Evolutionary conservation across 2,113 vertebrate genomes (phyloP), one percentile per base, ranked within the genome.

Genomic region (Procapra przewalskii): DNA sequence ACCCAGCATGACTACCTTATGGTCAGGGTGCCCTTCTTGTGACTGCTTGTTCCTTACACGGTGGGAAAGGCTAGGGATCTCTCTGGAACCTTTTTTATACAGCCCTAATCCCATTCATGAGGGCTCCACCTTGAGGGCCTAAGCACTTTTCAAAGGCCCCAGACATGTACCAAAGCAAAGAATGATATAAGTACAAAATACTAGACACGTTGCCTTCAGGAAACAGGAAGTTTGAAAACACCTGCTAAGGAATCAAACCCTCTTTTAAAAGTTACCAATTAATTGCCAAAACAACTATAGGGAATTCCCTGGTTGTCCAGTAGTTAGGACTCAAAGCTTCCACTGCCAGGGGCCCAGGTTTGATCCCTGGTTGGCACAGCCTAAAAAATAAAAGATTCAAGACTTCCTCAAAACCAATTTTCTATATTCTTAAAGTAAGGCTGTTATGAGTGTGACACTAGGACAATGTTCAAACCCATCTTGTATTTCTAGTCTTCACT

Each of bases 331-430:
- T 81, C 79, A 50, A 80, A 17, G 9, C 29, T 52, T 81, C 79
- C 48, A 81, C 25, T 77, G 40, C 40, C 25, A 43, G 40, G 43
- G 14, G 43, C 43, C 75, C 43, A 79, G 75, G 43, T 79, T 16
- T 45, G 43, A 79, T 79, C 14, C 75, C 25, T 45, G 13, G 40
- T 16, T 79, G 40, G 79, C 79, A 50, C 79, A 81, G 29, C 45
- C 45, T 21, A 19, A 11, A 81, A 50, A 81, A 81, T 31, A 80
- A 80, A 48, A 48, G 15, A 48, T 31, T 81, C 43, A 90, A 93
- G 15, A 96, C 50, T 97, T 96, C 91, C 79, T 92, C 90, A 97
- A 90, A 96, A 90, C 21, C 88, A 92, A 95, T 94, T 94, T 94
- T 94, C 80, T 86, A 92, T 85, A 17, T 21, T 43, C 75, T 94